These are phyloP conservation scores for Deilephila elpenor DNA, from an alignment of 2,888 invertebrate species.

Conservation along the genomic window DNA sequence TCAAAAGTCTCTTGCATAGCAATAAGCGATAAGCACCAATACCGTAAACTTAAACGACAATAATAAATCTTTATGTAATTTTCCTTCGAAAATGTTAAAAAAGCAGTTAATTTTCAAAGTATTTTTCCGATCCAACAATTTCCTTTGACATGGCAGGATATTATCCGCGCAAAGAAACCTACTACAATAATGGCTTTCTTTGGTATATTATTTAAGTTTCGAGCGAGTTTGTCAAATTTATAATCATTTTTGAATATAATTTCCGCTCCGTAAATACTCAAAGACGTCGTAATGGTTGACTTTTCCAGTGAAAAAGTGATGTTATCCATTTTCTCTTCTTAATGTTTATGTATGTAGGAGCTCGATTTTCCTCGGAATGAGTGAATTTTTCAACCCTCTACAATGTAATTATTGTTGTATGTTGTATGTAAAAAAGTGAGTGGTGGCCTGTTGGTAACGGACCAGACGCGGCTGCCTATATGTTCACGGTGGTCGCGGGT, in stretches of 20 bases:
- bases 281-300: background rate
- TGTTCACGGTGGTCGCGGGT: too few relatives aligned
- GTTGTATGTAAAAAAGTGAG: too few relatives aligned
- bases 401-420: too few relatives aligned
- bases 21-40: too few relatives aligned
- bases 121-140: background rate
- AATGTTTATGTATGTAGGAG: background rate
- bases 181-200: constrained; percentile 10
- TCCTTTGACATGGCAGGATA: constrained; percentile 12
- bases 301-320: background rate
- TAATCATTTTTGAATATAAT: constrained; percentile 14
- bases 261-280: constrained; percentile 11
- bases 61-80: too few relatives aligned
- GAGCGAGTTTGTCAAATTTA: constrained; percentile 11
- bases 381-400: too few relatives aligned
- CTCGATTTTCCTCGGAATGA: too few relatives aligned
- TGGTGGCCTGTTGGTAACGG: too few relatives aligned
- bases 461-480: too few relatives aligned
- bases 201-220: constrained; percentile 4
- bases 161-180: background rate
- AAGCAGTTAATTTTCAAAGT: background rate
- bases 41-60: too few relatives aligned
- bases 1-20: too few relatives aligned
- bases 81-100: too few relatives aligned
- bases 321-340: background rate